Evolutionary conservation across 1,140 invertebrate species (phyloP).

Genomic region (Stegodyphus dumicola): DNA sequence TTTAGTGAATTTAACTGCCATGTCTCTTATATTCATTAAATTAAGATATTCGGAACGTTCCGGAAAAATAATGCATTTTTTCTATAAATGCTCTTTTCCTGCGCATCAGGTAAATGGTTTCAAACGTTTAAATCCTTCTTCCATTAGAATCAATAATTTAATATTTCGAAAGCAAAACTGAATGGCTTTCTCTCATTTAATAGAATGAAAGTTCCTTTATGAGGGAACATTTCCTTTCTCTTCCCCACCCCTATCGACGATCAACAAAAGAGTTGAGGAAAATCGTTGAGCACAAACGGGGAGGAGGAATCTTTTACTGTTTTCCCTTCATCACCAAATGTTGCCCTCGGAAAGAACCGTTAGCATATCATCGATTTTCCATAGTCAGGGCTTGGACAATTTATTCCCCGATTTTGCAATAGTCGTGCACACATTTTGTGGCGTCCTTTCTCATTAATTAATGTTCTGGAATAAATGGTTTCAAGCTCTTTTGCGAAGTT

Average conservation of each 20-base stretch:
- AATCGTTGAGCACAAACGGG: neutral
- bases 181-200: too few relatives aligned
- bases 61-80: too few relatives aligned
- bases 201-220: too few relatives aligned
- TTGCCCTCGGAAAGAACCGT: constrained; percentile 8
- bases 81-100: too few relatives aligned
- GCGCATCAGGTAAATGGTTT: too few relatives aligned
- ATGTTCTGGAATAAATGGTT: constrained; percentile 22
- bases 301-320: neutral
- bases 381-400: neutral
- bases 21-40: too few relatives aligned
- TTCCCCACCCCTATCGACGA: neutral
- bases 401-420: constrained; percentile 21
- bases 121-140: too few relatives aligned
- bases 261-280: neutral
- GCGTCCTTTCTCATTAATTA: constrained; percentile 18
- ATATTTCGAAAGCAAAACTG: too few relatives aligned
- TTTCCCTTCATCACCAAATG: constrained; percentile 1
- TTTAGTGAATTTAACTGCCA: too few relatives aligned
- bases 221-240: too few relatives aligned
- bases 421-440: neutral
- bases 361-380: constrained; percentile 9
- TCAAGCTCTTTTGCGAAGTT: neutral
- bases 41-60: too few relatives aligned
- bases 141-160: too few relatives aligned